Evolutionary conservation across 2,113 vertebrate species (phyloP).

Genomic region (Dolichotis patagonum): DNA sequence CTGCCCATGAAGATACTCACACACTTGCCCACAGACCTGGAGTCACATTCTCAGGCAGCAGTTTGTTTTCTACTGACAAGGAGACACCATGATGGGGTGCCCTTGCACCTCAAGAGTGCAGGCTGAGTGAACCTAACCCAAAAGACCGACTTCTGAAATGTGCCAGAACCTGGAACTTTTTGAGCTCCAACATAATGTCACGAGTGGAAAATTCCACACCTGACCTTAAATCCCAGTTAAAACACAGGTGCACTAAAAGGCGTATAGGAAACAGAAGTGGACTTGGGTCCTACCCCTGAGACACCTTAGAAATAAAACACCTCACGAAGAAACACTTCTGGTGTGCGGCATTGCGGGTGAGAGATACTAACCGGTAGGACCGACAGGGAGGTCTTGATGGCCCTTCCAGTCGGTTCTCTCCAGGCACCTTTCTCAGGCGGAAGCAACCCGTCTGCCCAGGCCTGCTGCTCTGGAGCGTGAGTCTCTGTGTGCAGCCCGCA

Average conservation of each 20-base stretch:
- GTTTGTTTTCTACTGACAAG: background rate
- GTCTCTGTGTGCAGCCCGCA: background rate
- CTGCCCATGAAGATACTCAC: background rate
- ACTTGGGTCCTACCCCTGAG: background rate
- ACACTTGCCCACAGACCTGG: background rate
- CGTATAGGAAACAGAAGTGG: background rate
- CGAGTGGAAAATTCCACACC: background rate
- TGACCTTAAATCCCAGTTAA: background rate
- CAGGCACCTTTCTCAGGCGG: background rate
- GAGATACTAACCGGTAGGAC: background rate
- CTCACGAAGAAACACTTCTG: background rate
- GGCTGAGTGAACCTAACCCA: background rate
- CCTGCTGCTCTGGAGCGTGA: background rate
- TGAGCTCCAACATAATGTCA: background rate
- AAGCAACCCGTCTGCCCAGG: too few species aligned
- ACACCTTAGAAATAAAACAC: background rate
- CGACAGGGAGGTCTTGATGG: background rate
- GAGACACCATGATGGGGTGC: accelerated
- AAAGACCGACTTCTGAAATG: background rate
- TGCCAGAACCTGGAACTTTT: background rate
- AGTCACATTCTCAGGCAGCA: background rate
- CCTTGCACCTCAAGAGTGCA: background rate
- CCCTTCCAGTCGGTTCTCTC: background rate
- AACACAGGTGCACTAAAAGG: background rate
- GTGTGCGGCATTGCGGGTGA: background rate